These are phyloP conservation scores for Listronotus oregonensis DNA, from an alignment of 1,140 invertebrate genomes.

Conservation along the genomic window DNA sequence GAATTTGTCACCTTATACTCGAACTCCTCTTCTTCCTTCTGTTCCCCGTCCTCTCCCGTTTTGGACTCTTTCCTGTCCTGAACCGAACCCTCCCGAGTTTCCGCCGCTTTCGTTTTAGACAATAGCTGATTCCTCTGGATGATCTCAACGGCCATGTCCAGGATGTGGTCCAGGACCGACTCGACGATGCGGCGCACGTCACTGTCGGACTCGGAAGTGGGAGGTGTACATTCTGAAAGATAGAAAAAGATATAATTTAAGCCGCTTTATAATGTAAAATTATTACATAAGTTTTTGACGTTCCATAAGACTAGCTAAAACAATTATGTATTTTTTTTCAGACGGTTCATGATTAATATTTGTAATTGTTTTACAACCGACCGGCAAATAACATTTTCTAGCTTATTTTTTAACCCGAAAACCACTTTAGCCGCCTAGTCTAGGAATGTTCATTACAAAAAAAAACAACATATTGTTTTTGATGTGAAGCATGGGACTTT, in stretches of 20 bases:
- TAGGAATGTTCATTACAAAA: too few relatives aligned
- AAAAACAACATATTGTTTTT: too few relatives aligned
- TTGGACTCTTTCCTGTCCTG: background rate
- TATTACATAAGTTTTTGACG: too few relatives aligned
- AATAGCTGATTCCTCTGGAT: slow-evolving; percentile 43
- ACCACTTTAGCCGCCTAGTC: too few relatives aligned
- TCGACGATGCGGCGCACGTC: slow-evolving; percentile 38
- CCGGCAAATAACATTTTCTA: too few relatives aligned
- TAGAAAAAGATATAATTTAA: background rate
- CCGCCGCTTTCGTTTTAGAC: slow-evolving; percentile 16
- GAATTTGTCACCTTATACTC: slow-evolving; percentile 15
- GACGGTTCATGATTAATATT: too few relatives aligned
- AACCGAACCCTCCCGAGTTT: background rate
- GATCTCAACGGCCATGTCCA: slow-evolving; percentile 50
- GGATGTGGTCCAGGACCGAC: slow-evolving; percentile 43
- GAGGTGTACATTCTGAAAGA: slow-evolving; percentile 2
- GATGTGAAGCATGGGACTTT: too few relatives aligned
- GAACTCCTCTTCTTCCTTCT: slow-evolving; percentile 19
- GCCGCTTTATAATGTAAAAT: too few relatives aligned
- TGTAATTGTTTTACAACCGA: too few relatives aligned
- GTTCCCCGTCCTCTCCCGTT: background rate
- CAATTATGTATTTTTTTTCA: too few relatives aligned
- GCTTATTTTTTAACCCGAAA: too few relatives aligned
- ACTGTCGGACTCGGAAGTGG: slow-evolving; percentile 17
- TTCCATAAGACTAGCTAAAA: too few relatives aligned